A percentile compares a stretch with the other conserved stretches of the same genome.
Evolutionary conservation across 2,797 vertebrate species (phyloP).

Genomic region (Uromys caudimaculatus): DNA sequence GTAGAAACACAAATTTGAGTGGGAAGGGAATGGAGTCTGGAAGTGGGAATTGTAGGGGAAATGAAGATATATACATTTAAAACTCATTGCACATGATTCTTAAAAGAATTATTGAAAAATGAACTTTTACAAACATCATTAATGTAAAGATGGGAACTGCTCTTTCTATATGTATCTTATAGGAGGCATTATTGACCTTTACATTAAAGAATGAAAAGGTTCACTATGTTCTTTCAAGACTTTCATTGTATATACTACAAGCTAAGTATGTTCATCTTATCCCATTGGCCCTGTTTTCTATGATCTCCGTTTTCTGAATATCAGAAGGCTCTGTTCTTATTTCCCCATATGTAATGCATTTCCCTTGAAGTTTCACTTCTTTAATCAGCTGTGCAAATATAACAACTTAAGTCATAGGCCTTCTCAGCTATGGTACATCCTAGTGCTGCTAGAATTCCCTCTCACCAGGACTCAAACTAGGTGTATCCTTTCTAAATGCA

Average conservation of each 20-base stretch:
- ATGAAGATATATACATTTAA: background rate
- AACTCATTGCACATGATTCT: background rate
- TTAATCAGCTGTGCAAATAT: background rate
- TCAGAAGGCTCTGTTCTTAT: background rate
- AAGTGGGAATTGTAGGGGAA: background rate
- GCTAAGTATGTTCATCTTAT: background rate
- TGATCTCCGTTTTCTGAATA: background rate
- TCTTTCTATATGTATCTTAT: background rate
- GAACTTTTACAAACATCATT: background rate
- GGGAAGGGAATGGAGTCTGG: background rate
- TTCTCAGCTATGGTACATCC: background rate
- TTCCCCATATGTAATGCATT: background rate
- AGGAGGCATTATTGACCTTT: background rate
- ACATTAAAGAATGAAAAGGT: background rate
- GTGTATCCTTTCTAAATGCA: background rate
- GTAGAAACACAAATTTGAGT: background rate
- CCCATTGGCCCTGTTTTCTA: background rate
- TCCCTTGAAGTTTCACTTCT: background rate
- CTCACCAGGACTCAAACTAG: background rate
- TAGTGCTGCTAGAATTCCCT: background rate
- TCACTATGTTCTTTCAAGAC: background rate
- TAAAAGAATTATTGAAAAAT: background rate
- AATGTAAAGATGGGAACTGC: background rate
- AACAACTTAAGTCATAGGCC: background rate
- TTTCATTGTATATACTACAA: background rate